Base-by-base conservation (phyloP, 2,888 invertebrate species). In the Ypsolopha scabrella region DNA sequence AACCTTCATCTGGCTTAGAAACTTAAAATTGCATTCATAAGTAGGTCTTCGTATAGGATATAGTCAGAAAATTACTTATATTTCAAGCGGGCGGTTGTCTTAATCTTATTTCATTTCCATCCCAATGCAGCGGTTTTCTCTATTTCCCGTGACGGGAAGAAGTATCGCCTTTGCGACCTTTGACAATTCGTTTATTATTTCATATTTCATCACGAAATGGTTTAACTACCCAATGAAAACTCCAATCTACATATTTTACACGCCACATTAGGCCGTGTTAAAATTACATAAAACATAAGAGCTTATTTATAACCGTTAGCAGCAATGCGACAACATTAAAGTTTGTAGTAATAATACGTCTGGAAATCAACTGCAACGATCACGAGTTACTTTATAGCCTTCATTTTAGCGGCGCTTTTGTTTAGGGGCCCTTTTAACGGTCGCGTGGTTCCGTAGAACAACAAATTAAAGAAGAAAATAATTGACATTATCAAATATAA, bases 91-190 rank as follows among this genome's bases (percentile, higher is more conserved):
- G 55, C 51, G 49, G 57, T 57, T 57, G 58, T 58, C 57, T 56
- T 57, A 58, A 54, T 57, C 57, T 60, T 60, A 60, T 60, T 60
- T 57, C 53, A 55, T 60, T 60, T 57, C 58, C 24, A 4, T 24
- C 24, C 24, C 24, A 24, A 4, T 24, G 24, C 24, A 24, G 24
- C 24, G 4, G 24, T 24, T 45, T 34, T 45, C 24, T 45, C n/a
- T 52, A 49, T 52, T 50, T 52, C 52, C 43, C 49, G 41, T 45
- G n/a, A 33, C 49, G 24, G 48, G 13, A 10, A 2, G 14, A 8
- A 24, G 24, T n/a, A n/a, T n/a, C 44, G 14, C 33, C 10, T 7
- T 39, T 39, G 39, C 14, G 46, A 2, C n/a, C 35, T 46, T 46
- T 11, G 33, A 11, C 34, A 34, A 2, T 24, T 24, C 24, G 24